Evolutionary conservation across 2,888 invertebrate species (phyloP), one percentile per base, ranked within the genome.

Genomic region (Cephonodes hylas): DNA sequence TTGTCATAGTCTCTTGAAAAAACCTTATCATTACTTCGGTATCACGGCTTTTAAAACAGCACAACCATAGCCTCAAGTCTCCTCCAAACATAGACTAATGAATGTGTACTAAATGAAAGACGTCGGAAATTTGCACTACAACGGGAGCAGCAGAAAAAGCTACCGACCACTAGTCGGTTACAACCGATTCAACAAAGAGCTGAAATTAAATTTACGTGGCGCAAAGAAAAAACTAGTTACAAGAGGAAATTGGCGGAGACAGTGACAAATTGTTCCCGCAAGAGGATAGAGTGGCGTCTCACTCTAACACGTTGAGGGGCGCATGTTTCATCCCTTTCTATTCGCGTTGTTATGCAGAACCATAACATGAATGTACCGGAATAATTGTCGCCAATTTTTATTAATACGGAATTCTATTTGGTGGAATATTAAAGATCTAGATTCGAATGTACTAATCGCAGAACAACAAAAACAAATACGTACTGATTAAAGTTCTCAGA

Each of bases 171-270:
- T 73, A 77, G 75, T 72, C 70, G 69, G 75, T 74, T 79, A 80
- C 79, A 83, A 80, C 79, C 77, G 76, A 77, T 87, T 84, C 81
- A 84, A 87, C 88, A 87, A 86, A 88, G 84, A 86, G 76, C 82
- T 88, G 79, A 90, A 91, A 91, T 91, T 91, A 88, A 91, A 91
- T 91, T 91, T 90, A 89, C 88, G 88, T 86, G 85, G 83, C 79
- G 86, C 83, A 87, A 89, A 88, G 88, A 91, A 90, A 91, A 90
- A 91, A 89, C 90, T 91, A 90, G 89, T 91, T 91, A 89, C 89
- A 85, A 85, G 86, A 82, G 88, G 86, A 91, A 91, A 91, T 91
- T 91, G 89, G 86, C 83, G 85, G 83, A 84, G 91, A 91, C 91
- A 90, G 86, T 91, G 91, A 91, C 88, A 91, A 91, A 91, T 90